Percentiles rank a stretch among this genome's conserved stretches.
Evolutionary conservation across 2,113 vertebrate genomes (phyloP).

Genomic region (Halcyon malimbica): DNA sequence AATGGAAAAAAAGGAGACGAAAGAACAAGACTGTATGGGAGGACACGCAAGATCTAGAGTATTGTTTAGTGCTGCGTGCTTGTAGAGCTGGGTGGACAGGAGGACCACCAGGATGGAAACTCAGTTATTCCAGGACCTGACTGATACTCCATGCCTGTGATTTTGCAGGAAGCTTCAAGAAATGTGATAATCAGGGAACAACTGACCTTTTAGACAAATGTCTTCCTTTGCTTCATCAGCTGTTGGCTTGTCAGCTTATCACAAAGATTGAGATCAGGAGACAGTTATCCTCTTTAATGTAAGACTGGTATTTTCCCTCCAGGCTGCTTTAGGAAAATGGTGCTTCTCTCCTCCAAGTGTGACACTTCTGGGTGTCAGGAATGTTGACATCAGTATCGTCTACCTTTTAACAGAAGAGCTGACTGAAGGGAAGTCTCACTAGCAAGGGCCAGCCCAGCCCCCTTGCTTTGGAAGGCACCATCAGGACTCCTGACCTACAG

Average conservation of each 20-base stretch:
- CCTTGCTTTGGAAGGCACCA: not conserved
- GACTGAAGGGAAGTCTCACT: not conserved
- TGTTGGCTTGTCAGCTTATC: not conserved
- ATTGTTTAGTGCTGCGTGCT: not conserved
- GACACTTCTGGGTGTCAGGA: not conserved
- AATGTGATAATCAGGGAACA: not conserved
- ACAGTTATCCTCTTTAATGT: not conserved
- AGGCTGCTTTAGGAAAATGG: not conserved
- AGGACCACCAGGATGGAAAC: not conserved
- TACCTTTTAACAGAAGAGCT: not conserved
- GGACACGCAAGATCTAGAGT: not conserved
- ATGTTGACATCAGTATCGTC: not conserved
- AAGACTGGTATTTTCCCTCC: not conserved
- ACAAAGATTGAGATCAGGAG: not conserved
- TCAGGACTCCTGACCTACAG: not conserved
- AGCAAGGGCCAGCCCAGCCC: not conserved
- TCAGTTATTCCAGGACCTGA: not conserved
- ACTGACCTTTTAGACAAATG: not conserved
- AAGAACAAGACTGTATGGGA: not conserved
- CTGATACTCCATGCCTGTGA: not conserved
- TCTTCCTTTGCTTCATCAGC: constrained; percentile 11
- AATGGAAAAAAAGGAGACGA: not conserved
- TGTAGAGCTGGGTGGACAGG: not conserved
- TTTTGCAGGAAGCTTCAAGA: constrained; percentile 1
- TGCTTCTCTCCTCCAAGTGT: not conserved